Conservation (phyloP, 2,797 vertebrate species). For the Melopsittacus undulatus region DNA sequence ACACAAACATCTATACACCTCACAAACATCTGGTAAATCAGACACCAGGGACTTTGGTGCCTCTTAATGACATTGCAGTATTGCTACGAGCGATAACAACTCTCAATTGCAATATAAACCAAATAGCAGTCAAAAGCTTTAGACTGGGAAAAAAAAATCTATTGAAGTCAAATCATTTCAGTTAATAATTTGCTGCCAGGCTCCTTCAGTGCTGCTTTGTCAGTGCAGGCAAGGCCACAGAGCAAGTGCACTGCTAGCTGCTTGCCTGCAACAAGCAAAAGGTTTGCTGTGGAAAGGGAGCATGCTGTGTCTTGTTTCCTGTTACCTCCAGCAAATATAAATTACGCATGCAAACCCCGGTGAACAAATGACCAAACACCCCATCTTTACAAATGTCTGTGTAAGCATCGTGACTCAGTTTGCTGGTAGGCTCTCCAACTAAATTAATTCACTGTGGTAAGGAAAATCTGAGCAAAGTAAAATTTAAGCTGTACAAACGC, state of each 20-base stretch:
- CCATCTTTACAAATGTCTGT: neutral
- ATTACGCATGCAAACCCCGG: neutral
- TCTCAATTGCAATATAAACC: neutral
- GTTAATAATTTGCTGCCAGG: neutral
- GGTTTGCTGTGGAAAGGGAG: neutral
- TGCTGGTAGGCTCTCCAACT: neutral
- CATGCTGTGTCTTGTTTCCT: neutral
- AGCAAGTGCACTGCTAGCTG: neutral
- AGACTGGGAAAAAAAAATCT: neutral
- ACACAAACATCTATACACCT: neutral
- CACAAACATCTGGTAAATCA: neutral
- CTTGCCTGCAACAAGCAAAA: neutral
- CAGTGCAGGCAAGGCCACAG: neutral
- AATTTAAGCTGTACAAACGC: slow-evolving; percentile 43
- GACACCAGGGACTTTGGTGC: neutral
- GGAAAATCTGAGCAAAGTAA: slow-evolving; percentile 25
- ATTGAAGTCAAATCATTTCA: neutral
- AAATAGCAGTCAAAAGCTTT: neutral
- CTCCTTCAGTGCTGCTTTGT: neutral
- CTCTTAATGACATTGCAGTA: neutral
- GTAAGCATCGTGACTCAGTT: slow-evolving; percentile 13
- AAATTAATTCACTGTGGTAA: neutral
- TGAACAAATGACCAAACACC: neutral
- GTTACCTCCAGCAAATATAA: slow-evolving; percentile 20
- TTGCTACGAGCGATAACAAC: neutral